These are phyloP conservation scores for Miniopterus natalensis DNA, from an alignment of 2,113 vertebrate species.

Conservation along the genomic window DNA sequence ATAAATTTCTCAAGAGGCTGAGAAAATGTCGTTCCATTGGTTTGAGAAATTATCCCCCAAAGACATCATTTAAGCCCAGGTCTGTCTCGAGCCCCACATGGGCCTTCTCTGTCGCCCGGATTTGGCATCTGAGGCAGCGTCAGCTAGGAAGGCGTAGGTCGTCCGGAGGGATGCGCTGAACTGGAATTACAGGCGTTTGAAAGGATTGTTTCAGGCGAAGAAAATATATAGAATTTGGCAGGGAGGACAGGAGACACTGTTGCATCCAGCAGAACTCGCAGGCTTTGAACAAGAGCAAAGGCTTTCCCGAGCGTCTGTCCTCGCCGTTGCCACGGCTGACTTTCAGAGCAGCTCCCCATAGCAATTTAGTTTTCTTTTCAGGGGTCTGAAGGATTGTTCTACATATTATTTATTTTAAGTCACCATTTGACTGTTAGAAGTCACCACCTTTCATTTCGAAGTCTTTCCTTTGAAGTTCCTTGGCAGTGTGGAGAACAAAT, in stretches of 20 bases:
- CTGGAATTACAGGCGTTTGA: slow-evolving; percentile 54
- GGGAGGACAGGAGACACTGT: background rate
- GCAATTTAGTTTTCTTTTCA: background rate
- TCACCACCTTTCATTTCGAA: background rate
- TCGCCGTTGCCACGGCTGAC: background rate
- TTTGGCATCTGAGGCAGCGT: background rate
- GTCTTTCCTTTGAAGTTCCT: background rate
- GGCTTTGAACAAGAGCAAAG: background rate
- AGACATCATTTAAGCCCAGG: background rate
- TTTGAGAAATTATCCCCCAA: background rate
- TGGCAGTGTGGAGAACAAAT: background rate
- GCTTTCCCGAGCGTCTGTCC: background rate
- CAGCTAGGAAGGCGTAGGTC: background rate
- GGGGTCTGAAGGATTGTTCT: background rate
- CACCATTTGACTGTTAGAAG: background rate
- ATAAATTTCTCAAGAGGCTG: background rate
- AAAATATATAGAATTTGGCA: slow-evolving; percentile 62
- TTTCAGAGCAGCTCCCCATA: background rate
- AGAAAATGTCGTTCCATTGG: background rate
- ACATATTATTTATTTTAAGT: background rate
- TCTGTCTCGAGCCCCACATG: background rate
- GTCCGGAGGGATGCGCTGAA: background rate
- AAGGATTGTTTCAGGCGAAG: slow-evolving; percentile 33
- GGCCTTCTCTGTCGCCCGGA: background rate
- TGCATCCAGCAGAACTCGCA: background rate